Evolutionary conservation across 2,113 vertebrate genomes (phyloP), one percentile per base, ranked within the genome.

Genomic region (Oriolus oriolus): DNA sequence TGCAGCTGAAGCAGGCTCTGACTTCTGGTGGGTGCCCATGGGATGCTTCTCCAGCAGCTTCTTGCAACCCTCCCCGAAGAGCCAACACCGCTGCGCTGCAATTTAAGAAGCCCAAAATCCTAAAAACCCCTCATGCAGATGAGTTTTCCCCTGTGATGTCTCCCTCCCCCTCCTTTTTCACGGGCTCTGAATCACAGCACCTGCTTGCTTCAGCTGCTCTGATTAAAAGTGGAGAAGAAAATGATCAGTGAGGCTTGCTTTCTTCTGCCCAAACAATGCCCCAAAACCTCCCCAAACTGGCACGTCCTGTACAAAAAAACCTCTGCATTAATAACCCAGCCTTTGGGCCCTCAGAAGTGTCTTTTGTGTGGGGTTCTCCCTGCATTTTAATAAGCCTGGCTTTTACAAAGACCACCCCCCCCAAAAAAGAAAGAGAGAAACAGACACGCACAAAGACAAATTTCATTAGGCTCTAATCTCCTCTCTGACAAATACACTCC

Each of bases 351-450:
- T 52, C 69, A 91, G 91, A 88, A 94, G 70, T 54, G 61, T 71
- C 94, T 82, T 97, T 97, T 97, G 86, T 97, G 74, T 27, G 73
- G 75, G 71, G 63, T 73, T 96, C 95, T 93, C 90, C 54, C 88
- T 96, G 96, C 65, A 96, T 97, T 97, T 96, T 96, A 97, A 97
- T 91, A 89, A 95, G 95, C 84, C 73, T 54, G 57, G 49, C 86
- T 96, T 94, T 90, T 84, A 92, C 78, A 95, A 93, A 96, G 66
- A 42, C 42, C 39, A 41, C 44, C 17, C 47, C 3, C 11, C 30
- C 47, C 41, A 13, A 37, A 78, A 71, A 54, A 45, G 11, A n/a
- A 11, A 45, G 11, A 88, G 30, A 82, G 50, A 93, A 86, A 81
- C 22, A 59, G 66, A n/a, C 71, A 70, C 0, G 4, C 87, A 96